Percentiles rank a stretch among this genome's conserved stretches.
Evolutionary conservation across 2,797 vertebrate genomes (phyloP).

Genomic region (Ptychobarbus kaznakovi): DNA sequence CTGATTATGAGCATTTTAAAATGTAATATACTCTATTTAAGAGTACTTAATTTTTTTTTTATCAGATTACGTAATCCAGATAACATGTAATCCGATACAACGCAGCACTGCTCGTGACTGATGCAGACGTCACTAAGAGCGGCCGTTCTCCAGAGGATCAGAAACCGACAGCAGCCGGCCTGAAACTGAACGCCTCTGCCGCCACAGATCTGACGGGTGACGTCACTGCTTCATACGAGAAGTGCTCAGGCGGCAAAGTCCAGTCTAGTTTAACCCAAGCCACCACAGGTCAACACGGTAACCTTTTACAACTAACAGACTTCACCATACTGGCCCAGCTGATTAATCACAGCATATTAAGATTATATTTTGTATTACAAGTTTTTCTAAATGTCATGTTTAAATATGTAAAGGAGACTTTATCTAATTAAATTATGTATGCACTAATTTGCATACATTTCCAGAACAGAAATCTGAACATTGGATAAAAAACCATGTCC

Average conservation of each 20-base stretch:
- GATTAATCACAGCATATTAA: neutral
- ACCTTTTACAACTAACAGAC: neutral
- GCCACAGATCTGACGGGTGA: neutral
- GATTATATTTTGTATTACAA: no score
- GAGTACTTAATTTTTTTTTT: no score
- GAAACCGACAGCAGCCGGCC: neutral
- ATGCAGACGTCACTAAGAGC: neutral
- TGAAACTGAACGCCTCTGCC: neutral
- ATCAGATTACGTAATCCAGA: no score
- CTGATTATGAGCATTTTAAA: no score
- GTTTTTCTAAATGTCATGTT: neutral
- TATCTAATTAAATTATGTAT: neutral
- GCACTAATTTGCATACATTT: neutral
- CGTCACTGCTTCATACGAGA: neutral
- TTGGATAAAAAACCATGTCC: neutral
- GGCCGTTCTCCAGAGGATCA: neutral
- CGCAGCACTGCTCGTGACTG: neutral
- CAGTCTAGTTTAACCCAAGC: neutral
- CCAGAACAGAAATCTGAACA: neutral
- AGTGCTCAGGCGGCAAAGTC: neutral
- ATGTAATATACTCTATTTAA: no score
- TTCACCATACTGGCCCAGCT: neutral
- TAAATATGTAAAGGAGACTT: neutral
- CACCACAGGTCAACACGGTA: neutral
- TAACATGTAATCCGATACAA: neutral